A percentile compares a stretch with the other conserved stretches of the same genome.
phyloP scores from a whole-genome alignment of 2,797 vertebrate species.

The Bradypodion ventrale region DNA sequence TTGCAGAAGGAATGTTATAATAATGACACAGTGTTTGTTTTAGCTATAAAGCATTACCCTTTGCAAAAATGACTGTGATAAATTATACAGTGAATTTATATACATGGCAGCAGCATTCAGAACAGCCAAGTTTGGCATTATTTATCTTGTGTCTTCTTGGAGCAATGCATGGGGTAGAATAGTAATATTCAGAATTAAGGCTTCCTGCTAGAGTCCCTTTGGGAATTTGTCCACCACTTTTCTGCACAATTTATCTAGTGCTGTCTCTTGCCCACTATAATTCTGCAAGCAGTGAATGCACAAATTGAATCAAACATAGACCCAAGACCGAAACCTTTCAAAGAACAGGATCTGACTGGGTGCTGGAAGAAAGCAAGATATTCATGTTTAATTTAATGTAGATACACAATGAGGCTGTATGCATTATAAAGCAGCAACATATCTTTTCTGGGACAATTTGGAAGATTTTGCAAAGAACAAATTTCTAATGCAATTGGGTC shows the following conservation, averaged over 20 bases:
- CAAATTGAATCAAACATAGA: constrained; percentile 27
- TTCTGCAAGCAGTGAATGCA: constrained; percentile 28
- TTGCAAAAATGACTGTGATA: constrained; percentile 12
- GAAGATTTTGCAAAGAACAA: constrained; percentile 37
- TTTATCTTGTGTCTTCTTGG: constrained; percentile 26
- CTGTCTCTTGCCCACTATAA: constrained; percentile 21
- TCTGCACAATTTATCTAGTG: constrained; percentile 27
- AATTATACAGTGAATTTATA: constrained; percentile 25
- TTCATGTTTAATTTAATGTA: constrained; percentile 32
- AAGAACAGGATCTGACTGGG: constrained; percentile 38
- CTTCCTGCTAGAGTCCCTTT: constrained; percentile 26
- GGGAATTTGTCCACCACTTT: background rate
- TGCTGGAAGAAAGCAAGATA: constrained; percentile 33
- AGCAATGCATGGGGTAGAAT: background rate
- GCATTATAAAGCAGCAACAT: constrained; percentile 14
- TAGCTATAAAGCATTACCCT: constrained; percentile 13
- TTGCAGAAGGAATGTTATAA: constrained; percentile 11
- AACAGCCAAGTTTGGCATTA: accelerated
- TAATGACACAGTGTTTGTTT: constrained; percentile 4
- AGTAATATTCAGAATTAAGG: constrained; percentile 6
- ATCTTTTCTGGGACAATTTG: constrained; percentile 32
- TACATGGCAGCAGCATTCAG: background rate
- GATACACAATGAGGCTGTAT: constrained; percentile 39
- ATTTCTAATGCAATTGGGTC: constrained; percentile 59
- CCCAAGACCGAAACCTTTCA: constrained; percentile 30